phyloP scores from a whole-genome alignment of 37 sponge, comb jelly and placozoan genomes.

The Crambe crambe region DNA sequence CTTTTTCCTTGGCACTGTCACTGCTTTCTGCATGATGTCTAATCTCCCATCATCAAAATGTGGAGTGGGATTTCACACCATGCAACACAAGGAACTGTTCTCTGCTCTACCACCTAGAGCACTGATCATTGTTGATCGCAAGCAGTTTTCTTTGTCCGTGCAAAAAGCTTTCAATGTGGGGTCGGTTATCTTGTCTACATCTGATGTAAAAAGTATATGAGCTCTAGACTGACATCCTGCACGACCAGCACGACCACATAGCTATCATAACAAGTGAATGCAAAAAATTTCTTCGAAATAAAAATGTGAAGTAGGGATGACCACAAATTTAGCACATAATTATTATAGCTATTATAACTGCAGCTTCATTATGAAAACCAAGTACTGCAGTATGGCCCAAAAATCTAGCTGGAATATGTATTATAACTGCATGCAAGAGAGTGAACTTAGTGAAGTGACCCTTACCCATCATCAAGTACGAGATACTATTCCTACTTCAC shows the following conservation, averaged over 20 bases:
- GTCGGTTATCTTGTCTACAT: not conserved
- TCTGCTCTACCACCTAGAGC: too few relatives aligned
- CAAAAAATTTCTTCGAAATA: too few relatives aligned
- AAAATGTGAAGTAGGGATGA: too few relatives aligned
- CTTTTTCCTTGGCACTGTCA: not conserved
- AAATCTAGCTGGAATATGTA: too few relatives aligned
- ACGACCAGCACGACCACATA: not conserved
- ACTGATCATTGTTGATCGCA: not conserved
- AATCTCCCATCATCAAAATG: not conserved
- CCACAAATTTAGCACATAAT: too few relatives aligned
- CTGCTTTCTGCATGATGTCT: not conserved
- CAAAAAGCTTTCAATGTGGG: not conserved
- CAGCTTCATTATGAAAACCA: too few relatives aligned
- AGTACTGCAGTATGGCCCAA: too few relatives aligned
- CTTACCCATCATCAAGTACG: too few relatives aligned
- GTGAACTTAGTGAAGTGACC: too few relatives aligned
- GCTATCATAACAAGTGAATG: not conserved
- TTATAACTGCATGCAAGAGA: too few relatives aligned
- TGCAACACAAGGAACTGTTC: not conserved
- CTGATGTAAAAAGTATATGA: not conserved
- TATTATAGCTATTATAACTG: too few relatives aligned
- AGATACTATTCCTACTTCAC: too few relatives aligned
- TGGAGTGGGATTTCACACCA: not conserved
- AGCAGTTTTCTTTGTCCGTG: not conserved
- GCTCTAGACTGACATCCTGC: not conserved